Percentiles rank a stretch among this genome's conserved stretches.
Evolutionary conservation across 2,888 invertebrate species (phyloP).

Genomic region (Tanytarsus gracilentus): DNA sequence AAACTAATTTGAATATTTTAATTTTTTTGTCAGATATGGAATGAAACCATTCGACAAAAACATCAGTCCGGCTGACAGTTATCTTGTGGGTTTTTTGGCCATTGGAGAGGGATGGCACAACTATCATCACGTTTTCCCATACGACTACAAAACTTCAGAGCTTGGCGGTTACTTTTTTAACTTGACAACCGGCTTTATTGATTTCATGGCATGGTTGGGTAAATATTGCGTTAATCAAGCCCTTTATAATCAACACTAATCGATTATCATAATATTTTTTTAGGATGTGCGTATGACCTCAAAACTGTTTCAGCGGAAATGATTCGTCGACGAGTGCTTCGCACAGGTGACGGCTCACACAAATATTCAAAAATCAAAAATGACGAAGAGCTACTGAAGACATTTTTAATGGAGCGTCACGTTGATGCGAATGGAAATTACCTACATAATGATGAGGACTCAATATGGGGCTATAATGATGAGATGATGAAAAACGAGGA

Average conservation of each 20-base stretch:
- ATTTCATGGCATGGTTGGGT: constrained; percentile 16
- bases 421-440: constrained; percentile 17
- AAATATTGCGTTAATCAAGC: neutral
- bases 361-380: neutral
- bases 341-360: constrained; percentile 22
- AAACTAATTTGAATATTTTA: too few species aligned
- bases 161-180: neutral
- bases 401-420: neutral
- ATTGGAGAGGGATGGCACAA: constrained; percentile 20
- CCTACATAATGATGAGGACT: neutral
- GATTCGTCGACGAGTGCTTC: neutral
- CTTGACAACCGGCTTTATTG: constrained; percentile 12
- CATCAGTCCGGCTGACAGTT: neutral
- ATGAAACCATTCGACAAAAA: constrained; percentile 18
- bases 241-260: too few species aligned
- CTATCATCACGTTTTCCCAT: constrained; percentile 19
- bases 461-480: constrained; percentile 74
- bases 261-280: neutral
- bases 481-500: constrained; percentile 64
- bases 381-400: neutral
- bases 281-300: constrained; percentile 14
- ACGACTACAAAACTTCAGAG: constrained; percentile 25
- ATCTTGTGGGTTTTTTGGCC: constrained; percentile 10
- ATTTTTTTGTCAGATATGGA: too few species aligned
- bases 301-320: constrained; percentile 19